A percentile compares a stretch with the other conserved stretches of the same genome.
Evolutionary conservation across 2,797 vertebrate species (phyloP).

Genomic region (Sebastes cheni): DNA sequence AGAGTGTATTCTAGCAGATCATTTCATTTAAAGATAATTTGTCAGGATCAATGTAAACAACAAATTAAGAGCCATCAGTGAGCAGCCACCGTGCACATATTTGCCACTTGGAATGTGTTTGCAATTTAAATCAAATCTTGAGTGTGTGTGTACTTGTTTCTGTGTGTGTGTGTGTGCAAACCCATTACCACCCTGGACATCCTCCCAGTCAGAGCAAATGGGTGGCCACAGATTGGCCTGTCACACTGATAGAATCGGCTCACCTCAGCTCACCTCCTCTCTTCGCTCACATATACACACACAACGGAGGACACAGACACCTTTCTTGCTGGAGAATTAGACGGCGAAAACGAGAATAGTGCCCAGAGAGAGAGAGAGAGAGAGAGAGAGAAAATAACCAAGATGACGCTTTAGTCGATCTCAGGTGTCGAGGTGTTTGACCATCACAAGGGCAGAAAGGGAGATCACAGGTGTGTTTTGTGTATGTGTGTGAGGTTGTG

Average conservation of each 20-base stretch:
- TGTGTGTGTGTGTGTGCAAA: slow-evolving; percentile 9
- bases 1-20: neutral
- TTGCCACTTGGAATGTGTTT: neutral
- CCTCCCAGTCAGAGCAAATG: slow-evolving; percentile 65
- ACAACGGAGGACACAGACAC: neutral
- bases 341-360: slow-evolving; percentile 21
- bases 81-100: neutral
- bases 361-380: neutral
- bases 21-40: neutral
- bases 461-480: slow-evolving; percentile 32
- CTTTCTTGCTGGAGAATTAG: slow-evolving; percentile 25
- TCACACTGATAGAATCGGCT: slow-evolving; percentile 71
- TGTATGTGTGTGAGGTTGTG: neutral
- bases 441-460: slow-evolving; percentile 39
- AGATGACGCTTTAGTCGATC: slow-evolving; percentile 47
- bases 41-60: neutral
- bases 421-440: slow-evolving; percentile 37
- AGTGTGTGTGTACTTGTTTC: neutral
- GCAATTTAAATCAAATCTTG: neutral
- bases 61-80: neutral
- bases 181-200: slow-evolving; percentile 62
- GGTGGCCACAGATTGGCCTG: slow-evolving; percentile 69
- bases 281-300: slow-evolving; percentile 35
- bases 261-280: slow-evolving; percentile 33
- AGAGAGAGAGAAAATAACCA: slow-evolving; percentile 33